phyloP scores from a whole-genome alignment of 53 echinoderm and acorn worm genomes.

The Henricia sp. region DNA sequence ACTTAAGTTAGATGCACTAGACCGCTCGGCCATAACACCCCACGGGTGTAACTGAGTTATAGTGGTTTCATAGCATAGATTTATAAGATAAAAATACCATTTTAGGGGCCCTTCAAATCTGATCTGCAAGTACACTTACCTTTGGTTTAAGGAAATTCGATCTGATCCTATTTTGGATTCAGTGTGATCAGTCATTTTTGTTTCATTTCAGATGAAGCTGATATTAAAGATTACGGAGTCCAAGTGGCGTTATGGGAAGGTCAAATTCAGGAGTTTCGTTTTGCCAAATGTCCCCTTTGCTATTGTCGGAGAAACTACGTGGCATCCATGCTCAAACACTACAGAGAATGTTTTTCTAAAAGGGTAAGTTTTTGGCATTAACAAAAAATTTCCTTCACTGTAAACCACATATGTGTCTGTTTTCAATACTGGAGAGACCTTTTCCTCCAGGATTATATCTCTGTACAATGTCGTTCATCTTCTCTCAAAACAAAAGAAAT shows the following conservation, averaged over 20 bases:
- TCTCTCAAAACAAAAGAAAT: too few relatives aligned
- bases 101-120: too few relatives aligned
- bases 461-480: too few relatives aligned
- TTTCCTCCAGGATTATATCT: neutral
- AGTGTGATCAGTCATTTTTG: too few relatives aligned
- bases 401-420: neutral
- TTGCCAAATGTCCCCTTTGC: slow-evolving; percentile 38
- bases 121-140: too few relatives aligned
- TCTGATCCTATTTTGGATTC: too few relatives aligned
- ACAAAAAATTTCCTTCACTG: neutral
- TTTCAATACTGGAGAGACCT: neutral
- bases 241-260: slow-evolving; percentile 35
- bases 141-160: too few relatives aligned
- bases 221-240: neutral
- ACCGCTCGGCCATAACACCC: too few relatives aligned
- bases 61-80: too few relatives aligned
- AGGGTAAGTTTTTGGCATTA: neutral
- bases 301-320: slow-evolving; percentile 16
- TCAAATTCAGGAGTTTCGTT: neutral
- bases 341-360: neutral
- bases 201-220: neutral
- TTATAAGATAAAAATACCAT: too few relatives aligned
- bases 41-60: too few relatives aligned
- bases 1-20: too few relatives aligned
- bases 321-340: slow-evolving; percentile 20